Evolutionary conservation across 2,797 vertebrate species (phyloP).

Genomic region (Eremophila alpestris): DNA sequence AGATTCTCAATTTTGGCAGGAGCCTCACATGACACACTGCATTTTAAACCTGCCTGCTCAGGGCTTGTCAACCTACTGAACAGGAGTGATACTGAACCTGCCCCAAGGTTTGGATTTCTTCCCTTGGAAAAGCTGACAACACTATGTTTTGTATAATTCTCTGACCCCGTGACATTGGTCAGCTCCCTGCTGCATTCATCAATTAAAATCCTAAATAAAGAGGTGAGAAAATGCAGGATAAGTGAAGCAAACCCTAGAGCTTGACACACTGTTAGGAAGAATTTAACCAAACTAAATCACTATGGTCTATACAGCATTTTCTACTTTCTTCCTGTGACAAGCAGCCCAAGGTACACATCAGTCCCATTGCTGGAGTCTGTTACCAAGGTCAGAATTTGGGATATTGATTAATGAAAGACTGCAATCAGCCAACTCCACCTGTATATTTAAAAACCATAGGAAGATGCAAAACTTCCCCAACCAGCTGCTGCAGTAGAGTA

Average conservation of each 20-base stretch:
- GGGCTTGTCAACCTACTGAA: not conserved
- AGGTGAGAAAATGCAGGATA: not conserved
- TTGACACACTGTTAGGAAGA: not conserved
- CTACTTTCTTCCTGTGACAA: not conserved
- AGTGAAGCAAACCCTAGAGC: not conserved
- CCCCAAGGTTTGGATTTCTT: not conserved
- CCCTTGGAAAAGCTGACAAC: not conserved
- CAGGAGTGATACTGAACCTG: not conserved
- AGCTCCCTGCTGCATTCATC: not conserved
- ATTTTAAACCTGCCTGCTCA: not conserved
- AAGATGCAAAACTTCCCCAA: not conserved
- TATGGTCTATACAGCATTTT: not conserved
- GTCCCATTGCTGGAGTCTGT: not conserved
- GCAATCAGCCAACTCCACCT: not conserved
- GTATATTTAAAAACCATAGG: not conserved
- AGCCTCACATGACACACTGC: not conserved
- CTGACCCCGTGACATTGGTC: fast-evolving
- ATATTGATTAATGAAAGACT: too few species aligned
- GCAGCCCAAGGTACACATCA: not conserved
- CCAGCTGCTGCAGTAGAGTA: not conserved
- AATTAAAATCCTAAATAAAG: not conserved
- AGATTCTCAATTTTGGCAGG: not conserved
- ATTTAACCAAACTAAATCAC: not conserved
- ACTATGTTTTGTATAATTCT: fast-evolving
- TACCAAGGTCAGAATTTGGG: not conserved